These are phyloP conservation scores for Cyclargus thomasi DNA, from an alignment of 1,140 invertebrate genomes.

Conservation along the genomic window DNA sequence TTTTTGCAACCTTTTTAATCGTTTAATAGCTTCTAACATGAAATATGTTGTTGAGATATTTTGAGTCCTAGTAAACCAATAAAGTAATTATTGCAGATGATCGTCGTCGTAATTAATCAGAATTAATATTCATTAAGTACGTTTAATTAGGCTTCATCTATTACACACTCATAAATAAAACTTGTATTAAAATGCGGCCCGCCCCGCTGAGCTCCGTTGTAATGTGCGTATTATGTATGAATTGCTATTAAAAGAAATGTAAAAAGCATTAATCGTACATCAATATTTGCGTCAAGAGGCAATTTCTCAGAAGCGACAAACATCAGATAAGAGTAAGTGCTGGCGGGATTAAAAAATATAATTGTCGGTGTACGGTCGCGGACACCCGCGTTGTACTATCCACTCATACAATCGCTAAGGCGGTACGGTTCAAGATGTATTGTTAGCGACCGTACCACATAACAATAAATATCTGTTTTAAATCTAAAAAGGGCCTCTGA, in stretches of 20 bases:
- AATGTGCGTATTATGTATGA: no score
- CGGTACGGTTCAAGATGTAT: neutral
- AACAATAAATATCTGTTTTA: slow-evolving; percentile 30
- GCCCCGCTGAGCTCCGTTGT: no score
- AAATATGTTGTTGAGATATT: no score
- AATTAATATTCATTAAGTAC: no score
- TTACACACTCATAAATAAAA: no score
- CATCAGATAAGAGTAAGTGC: neutral
- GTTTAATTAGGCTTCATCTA: no score
- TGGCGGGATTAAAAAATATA: neutral
- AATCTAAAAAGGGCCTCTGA: slow-evolving; percentile 33
- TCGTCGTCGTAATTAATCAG: no score
- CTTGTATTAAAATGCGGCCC: no score
- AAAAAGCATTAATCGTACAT: neutral
- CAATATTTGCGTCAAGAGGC: neutral
- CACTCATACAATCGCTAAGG: neutral
- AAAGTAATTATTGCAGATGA: no score
- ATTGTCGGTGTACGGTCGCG: neutral
- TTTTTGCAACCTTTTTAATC: no score
- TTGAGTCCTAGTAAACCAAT: no score
- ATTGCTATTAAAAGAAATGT: neutral
- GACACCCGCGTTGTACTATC: neutral
- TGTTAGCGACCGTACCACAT: neutral
- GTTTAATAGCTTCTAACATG: no score
- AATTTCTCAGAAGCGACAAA: neutral